Base-by-base conservation (phyloP, 2,113 vertebrate species). In the Pontoporia blainvillei region DNA sequence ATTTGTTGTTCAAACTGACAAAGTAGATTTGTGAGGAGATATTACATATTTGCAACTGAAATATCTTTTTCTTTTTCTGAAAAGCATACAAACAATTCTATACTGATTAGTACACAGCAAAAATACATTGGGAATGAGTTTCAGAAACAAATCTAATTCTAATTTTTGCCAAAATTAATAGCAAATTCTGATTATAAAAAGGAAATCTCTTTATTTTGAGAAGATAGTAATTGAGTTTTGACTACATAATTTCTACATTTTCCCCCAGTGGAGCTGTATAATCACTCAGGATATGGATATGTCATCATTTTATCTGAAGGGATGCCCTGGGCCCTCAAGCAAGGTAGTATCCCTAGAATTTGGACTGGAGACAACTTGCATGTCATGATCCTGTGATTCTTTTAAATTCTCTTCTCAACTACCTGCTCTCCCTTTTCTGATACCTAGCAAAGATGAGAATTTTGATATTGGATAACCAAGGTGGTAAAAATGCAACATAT, bases 111-210 rank as follows among this genome's bases (percentile, higher is more conserved):
- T 62, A 57, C 7, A 78, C 14, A 88, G 49, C 2, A 88, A 97
- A 52, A 85, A 72, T 18, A 83, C 7, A 86, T 61, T 95, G 57
- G 49, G 78, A 91, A 52, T 49, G 10, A 79, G 0, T 94, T 49
- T 52, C 13, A 12, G 73, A 97, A 95, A 17, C 39, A 81, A 90
- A 91, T 57, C 31, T 61, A 44, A 83, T 13, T 54, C 27, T 67
- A 76, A 12, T 20, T 81, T 97, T 88, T 95, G 39, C 31, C 85
- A 83, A 96, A 97, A 86, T 88, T 81, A 52, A 71, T n/a, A 92
- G 17, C 15, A 90, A 71, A 92, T 82, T 41, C 15, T 82, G 75
- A 86, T 92, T 85, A 72, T 0, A 69, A 92, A 79, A 61, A 57
- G 15, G 12, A 83, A 95, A 34, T 0, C 6, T 89, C 6, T 91